Evolutionary conservation across 2,113 vertebrate genomes (phyloP).

Genomic region (Cottus gobio): DNA sequence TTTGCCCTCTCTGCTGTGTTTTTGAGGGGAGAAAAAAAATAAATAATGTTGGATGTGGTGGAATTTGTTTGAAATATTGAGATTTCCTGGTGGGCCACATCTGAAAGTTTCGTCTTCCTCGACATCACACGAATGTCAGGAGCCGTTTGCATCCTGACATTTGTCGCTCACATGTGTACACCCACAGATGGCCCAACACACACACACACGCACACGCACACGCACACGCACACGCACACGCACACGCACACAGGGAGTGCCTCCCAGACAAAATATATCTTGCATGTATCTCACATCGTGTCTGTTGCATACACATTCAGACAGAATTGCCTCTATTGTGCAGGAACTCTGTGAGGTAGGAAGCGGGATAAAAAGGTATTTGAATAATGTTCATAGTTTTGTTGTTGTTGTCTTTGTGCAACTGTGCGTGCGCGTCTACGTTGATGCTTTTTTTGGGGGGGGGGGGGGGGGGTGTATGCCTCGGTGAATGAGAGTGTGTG

Average conservation of each 20-base stretch:
- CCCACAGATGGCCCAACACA: neutral
- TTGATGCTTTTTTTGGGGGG: neutral
- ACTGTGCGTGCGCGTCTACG: neutral
- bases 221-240: conserved; percentile 23
- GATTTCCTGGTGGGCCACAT: neutral
- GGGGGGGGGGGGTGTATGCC: neutral
- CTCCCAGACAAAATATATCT: conserved; percentile 49
- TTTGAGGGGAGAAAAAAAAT: neutral
- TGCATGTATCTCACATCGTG: conserved; percentile 29
- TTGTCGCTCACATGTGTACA: neutral
- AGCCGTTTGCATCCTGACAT: neutral
- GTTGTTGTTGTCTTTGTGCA: neutral
- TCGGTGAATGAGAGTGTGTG: conserved; percentile 46
- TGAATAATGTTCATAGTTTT: conserved; percentile 22
- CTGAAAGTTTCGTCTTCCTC: neutral
- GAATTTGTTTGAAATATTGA: neutral
- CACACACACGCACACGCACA: conserved; percentile 8
- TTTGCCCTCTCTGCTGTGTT: neutral
- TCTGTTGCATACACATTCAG: conserved; percentile 16
- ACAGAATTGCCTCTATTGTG: conserved; percentile 35
- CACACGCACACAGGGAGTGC: conserved; percentile 31
- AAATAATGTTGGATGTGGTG: neutral
- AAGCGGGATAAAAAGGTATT: conserved; percentile 51
- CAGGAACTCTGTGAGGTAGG: conserved; percentile 27
- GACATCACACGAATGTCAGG: neutral